Percentiles rank a stretch among this genome's conserved stretches.
Evolutionary conservation across 2,113 vertebrate genomes (phyloP).

Genomic region (Aspiorhynchus laticeps): DNA sequence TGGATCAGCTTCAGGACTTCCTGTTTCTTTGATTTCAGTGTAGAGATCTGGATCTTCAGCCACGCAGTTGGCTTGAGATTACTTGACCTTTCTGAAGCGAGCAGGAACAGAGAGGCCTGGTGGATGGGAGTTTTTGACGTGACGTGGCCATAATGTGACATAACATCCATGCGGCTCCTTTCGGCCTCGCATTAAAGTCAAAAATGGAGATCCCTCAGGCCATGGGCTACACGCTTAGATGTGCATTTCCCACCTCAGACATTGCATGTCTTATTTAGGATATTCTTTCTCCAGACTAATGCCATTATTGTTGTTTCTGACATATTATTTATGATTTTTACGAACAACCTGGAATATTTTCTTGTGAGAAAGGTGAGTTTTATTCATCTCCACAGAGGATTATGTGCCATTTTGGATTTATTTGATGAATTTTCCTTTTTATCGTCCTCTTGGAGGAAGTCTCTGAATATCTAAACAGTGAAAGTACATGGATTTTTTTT

Average conservation of each 20-base stretch:
- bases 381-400: slow-evolving; percentile 17
- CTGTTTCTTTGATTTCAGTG: slow-evolving; percentile 33
- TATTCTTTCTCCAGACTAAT: not conserved
- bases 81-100: slow-evolving; percentile 40
- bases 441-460: not conserved
- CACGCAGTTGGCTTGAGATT: slow-evolving; percentile 41
- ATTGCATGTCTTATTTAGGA: slow-evolving; percentile 13
- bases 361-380: slow-evolving; percentile 51
- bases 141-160: slow-evolving; percentile 37
- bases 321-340: slow-evolving; percentile 12
- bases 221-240: slow-evolving; percentile 16
- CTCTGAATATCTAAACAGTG: not conserved
- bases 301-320: not conserved
- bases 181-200: not conserved
- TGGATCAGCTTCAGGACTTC: slow-evolving; percentile 46
- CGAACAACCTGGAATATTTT: slow-evolving; percentile 32
- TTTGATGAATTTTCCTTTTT: not conserved
- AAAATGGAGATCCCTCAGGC: slow-evolving; percentile 18
- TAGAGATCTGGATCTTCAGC: slow-evolving; percentile 37
- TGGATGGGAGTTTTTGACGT: slow-evolving; percentile 36
- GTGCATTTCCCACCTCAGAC: slow-evolving; percentile 23
- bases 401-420: slow-evolving; percentile 27
- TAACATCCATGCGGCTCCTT: slow-evolving; percentile 27
- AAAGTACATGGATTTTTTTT: not conserved
- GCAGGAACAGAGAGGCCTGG: slow-evolving; percentile 34